These are phyloP conservation scores for Eospalax fontanierii DNA, from an alignment of 2,797 vertebrate species.

Conservation along the genomic window DNA sequence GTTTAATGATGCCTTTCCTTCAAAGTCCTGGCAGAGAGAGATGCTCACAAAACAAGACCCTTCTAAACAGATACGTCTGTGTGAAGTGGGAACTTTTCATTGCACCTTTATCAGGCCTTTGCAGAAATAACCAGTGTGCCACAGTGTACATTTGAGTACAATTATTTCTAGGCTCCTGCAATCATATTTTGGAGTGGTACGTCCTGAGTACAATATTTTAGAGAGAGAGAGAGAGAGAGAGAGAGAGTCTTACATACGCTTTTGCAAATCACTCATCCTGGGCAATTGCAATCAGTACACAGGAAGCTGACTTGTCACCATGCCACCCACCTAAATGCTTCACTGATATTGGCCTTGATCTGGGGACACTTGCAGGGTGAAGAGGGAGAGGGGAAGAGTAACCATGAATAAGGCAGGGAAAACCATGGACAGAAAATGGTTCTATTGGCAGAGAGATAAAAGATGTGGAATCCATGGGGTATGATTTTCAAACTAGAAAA, in stretches of 20 bases:
- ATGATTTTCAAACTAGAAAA: constrained; percentile 16
- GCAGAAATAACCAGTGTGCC: background rate
- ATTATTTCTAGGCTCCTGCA: background rate
- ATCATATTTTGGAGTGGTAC: background rate
- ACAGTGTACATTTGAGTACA: background rate
- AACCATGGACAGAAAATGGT: background rate
- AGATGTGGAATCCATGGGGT: background rate
- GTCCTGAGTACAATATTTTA: background rate
- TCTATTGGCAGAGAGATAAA: background rate
- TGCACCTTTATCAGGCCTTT: background rate
- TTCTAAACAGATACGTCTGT: background rate
- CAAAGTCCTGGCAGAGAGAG: background rate
- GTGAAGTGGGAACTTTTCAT: background rate
- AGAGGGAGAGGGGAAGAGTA: background rate
- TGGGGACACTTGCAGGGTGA: background rate
- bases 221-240: no score
- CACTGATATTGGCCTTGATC: background rate
- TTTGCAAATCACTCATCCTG: background rate
- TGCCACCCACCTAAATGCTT: background rate
- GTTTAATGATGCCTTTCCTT: background rate
- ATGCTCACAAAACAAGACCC: background rate
- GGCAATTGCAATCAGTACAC: background rate
- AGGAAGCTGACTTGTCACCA: background rate
- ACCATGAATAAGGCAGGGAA: background rate
- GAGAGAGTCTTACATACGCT: background rate